Conservation (phyloP, 2,888 invertebrate species). For the Macropis europaea region DNA sequence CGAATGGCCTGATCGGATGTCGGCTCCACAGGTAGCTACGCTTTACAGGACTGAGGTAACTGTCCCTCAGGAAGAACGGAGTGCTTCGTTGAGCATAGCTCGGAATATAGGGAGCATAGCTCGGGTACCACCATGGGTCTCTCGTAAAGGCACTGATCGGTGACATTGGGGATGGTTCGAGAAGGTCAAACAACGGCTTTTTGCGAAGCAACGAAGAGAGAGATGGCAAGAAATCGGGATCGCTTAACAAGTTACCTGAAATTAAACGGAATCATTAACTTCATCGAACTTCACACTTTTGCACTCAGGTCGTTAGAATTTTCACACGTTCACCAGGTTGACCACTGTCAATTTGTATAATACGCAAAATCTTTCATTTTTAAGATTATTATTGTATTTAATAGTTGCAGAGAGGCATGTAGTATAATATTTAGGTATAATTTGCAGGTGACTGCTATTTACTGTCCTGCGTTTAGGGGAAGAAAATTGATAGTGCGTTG, state of each 20-base stretch:
- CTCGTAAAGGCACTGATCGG: slow-evolving; percentile 91
- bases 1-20: slow-evolving; percentile 94
- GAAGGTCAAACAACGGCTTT: slow-evolving; percentile 84
- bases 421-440: no score
- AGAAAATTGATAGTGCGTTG: no score
- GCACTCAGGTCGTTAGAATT: no score
- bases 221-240: slow-evolving; percentile 68
- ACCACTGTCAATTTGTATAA: no score
- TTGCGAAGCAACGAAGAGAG: slow-evolving; percentile 79
- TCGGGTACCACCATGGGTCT: slow-evolving; percentile 95
- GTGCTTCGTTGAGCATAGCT: slow-evolving; percentile 85
- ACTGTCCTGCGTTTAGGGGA: no score
- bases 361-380: no score
- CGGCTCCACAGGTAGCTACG: slow-evolving; percentile 95
- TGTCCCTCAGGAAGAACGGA: slow-evolving; percentile 91
- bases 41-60: slow-evolving; percentile 94
- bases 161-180: slow-evolving; percentile 89
- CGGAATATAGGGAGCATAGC: slow-evolving; percentile 87
- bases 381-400: no score
- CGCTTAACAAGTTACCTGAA: slow-evolving; percentile 71
- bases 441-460: no score
- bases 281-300: no score
- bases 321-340: no score
- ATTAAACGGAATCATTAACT: no score
- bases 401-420: no score